Evolutionary conservation across 64 coral and sea anemone genomes (phyloP).

Genomic region (Cladopsammia gracilis): DNA sequence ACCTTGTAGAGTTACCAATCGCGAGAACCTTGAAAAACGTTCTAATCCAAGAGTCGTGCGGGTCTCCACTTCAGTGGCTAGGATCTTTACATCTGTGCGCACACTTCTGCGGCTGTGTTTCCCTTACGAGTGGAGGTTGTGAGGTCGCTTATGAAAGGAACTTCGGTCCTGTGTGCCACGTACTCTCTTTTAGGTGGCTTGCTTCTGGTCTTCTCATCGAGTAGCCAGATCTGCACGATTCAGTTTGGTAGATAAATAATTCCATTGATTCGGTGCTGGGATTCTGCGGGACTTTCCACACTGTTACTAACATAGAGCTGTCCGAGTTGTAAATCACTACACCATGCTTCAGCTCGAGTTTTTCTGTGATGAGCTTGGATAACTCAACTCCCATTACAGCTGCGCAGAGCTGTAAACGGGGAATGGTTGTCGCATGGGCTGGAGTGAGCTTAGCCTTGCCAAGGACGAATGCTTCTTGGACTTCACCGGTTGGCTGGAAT

Average conservation of each 20-base stretch:
- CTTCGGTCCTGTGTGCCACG: too few species aligned
- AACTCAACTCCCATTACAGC: constrained; percentile 17
- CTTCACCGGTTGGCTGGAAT: too few species aligned
- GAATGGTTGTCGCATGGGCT: not conserved
- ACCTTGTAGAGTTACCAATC: constrained; percentile 1
- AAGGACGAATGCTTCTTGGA: too few species aligned
- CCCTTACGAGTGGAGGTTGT: not conserved
- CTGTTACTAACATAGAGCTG: constrained; percentile 1
- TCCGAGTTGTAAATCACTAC: too few species aligned
- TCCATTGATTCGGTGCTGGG: constrained; percentile 55
- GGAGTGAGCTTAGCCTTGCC: not conserved
- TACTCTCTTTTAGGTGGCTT: constrained; percentile 15
- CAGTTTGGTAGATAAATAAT: constrained; percentile 9
- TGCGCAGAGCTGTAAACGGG: constrained; percentile 9
- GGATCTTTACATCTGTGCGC: too few species aligned
- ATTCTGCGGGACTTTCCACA: constrained; percentile 27
- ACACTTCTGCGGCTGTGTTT: too few species aligned
- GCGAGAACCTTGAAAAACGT: constrained; percentile 18
- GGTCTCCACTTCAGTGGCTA: constrained; percentile 16
- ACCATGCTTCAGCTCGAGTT: not conserved
- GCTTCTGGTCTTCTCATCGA: constrained; percentile 21
- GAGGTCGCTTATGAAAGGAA: constrained; percentile 2
- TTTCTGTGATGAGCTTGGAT: not conserved
- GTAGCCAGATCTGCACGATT: constrained; percentile 53
- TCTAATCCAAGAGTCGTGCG: not conserved